phyloP scores from a whole-genome alignment of 2,113 vertebrate genomes.

The Erythrolamprus reginae region DNA sequence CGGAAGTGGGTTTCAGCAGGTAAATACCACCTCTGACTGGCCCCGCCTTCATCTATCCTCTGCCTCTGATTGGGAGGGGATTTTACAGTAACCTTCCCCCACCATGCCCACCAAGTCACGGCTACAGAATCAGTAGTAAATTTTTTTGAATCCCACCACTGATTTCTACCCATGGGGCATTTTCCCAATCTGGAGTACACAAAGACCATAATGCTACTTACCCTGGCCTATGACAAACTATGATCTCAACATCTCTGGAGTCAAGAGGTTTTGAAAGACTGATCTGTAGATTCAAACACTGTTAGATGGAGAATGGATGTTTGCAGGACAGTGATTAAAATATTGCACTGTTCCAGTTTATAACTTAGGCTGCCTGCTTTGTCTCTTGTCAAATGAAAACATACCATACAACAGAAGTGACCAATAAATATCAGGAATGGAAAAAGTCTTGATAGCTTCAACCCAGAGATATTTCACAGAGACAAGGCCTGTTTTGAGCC shows the following conservation, averaged over 20 bases:
- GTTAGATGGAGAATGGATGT: background rate
- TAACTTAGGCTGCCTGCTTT: background rate
- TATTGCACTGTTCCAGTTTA: background rate
- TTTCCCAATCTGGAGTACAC: background rate
- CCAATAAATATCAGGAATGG: background rate
- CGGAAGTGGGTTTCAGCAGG: no score
- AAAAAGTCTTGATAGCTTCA: background rate
- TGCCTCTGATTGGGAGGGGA: no score
- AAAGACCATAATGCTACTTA: background rate
- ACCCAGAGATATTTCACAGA: background rate
- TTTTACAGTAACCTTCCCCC: no score
- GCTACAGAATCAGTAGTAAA: no score
- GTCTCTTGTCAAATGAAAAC: slow-evolving; percentile 16
- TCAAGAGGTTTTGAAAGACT: background rate
- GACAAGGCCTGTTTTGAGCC: background rate
- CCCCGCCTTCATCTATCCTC: no score
- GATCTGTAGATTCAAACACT: background rate
- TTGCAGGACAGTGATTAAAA: background rate
- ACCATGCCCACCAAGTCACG: no score
- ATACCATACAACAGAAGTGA: background rate
- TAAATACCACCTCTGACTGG: no score
- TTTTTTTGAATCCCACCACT: no score
- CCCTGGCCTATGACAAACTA: background rate
- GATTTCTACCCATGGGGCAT: background rate
- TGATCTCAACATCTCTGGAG: background rate